Percentiles rank a stretch among this genome's conserved stretches.
Evolutionary conservation across 2,797 vertebrate genomes (phyloP).

Genomic region (Morelia viridis): DNA sequence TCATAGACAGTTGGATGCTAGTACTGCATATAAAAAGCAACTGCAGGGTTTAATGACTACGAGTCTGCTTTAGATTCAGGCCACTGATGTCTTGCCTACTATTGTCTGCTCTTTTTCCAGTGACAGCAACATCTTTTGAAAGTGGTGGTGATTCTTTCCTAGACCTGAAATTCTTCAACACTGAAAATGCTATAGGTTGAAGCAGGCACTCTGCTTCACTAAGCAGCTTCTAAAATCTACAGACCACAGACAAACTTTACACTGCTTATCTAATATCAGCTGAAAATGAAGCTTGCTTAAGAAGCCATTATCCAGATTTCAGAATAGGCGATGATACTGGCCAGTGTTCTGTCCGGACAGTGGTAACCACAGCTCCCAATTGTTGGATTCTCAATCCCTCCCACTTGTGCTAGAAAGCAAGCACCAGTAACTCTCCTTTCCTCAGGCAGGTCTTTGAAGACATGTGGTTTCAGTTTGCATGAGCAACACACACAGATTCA

Average conservation of each 20-base stretch:
- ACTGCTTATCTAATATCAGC: background rate
- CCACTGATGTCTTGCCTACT: background rate
- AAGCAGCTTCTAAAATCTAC: background rate
- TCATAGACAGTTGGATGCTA: background rate
- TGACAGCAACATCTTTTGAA: background rate
- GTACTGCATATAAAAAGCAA: background rate
- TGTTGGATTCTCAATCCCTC: background rate
- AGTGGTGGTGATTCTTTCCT: background rate
- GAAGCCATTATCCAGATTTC: background rate
- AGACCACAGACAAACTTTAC: background rate
- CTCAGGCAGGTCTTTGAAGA: background rate
- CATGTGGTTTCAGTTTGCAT: background rate
- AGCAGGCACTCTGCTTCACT: background rate
- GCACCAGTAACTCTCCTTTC: background rate
- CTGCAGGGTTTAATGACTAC: background rate
- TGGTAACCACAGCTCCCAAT: background rate
- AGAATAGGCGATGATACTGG: background rate
- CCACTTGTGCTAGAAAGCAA: background rate
- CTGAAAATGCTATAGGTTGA: background rate
- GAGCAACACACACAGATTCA: background rate
- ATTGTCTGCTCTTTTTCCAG: background rate
- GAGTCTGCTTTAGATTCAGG: background rate
- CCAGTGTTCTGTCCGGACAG: background rate
- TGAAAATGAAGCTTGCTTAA: background rate
- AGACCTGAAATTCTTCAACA: background rate